Evolutionary conservation across 92 coral and sea anemone species (phyloP).

Genomic region (Paragorgia papillata): DNA sequence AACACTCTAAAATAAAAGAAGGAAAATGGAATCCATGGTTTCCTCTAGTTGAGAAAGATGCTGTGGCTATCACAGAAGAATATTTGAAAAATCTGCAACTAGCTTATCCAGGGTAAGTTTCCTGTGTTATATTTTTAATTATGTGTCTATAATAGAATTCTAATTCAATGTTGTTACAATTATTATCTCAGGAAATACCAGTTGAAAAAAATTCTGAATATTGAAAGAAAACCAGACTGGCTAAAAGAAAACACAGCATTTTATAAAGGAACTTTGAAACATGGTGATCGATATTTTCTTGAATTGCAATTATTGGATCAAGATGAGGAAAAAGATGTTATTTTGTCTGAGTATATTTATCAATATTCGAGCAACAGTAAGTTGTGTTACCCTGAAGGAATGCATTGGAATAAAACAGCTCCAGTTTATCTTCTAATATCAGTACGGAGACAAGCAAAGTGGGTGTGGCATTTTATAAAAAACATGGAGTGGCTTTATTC

Average conservation of each 20-base stretch:
- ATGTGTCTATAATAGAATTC: too few species aligned
- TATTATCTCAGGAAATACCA: conserved; percentile 59
- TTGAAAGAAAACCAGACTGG: conserved; percentile 75
- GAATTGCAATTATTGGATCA: conserved; percentile 64
- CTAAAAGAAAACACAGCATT: conserved; percentile 17
- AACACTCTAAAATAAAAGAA: conserved; percentile 3
- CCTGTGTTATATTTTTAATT: neutral
- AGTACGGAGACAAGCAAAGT: conserved; percentile 56
- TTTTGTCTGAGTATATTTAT: conserved; percentile 78
- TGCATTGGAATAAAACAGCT: conserved; percentile 67
- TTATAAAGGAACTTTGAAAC: conserved; percentile 20
- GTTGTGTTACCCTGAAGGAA: conserved; percentile 68
- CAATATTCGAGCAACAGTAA: conserved; percentile 33
- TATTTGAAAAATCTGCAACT: conserved; percentile 60
- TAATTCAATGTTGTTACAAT: too few species aligned
- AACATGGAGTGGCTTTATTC: conserved; percentile 64
- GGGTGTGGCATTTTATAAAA: conserved; percentile 67
- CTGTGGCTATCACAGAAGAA: conserved; percentile 41
- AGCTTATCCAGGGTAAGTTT: conserved; percentile 67
- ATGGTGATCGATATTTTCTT: conserved; percentile 61
- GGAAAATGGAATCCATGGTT: conserved; percentile 44
- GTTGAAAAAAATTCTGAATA: conserved; percentile 54
- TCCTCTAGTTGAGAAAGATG: conserved; percentile 66
- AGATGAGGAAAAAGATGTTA: conserved; percentile 39
- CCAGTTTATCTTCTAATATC: conserved; percentile 57